Percentiles rank a stretch among this genome's conserved stretches.
Evolutionary conservation across 1,140 invertebrate genomes (phyloP).

Genomic region (Platorchestia sp.): DNA sequence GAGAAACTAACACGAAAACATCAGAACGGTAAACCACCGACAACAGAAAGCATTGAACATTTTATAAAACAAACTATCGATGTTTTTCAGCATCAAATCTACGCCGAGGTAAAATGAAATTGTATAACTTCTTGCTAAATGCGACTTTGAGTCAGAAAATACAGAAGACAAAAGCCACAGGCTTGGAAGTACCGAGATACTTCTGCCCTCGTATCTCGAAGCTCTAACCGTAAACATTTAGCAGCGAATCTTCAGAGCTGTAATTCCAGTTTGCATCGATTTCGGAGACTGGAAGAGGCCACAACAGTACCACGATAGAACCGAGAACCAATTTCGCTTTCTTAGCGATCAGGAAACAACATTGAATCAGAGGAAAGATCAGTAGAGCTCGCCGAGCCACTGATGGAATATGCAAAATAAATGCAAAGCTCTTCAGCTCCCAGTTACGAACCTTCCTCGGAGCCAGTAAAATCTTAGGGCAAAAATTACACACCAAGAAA

Average conservation of each 20-base stretch:
- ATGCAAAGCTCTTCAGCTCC: slow-evolving; percentile 39
- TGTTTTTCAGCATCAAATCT: no score
- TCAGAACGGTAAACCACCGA: not conserved
- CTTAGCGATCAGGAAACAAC: slow-evolving; percentile 26
- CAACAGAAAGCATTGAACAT: not conserved
- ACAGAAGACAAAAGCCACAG: not conserved
- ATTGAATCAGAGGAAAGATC: slow-evolving; percentile 45
- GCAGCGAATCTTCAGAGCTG: not conserved
- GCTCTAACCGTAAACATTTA: slow-evolving; percentile 18
- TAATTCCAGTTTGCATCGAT: slow-evolving; percentile 22
- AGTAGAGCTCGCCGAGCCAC: slow-evolving; percentile 18
- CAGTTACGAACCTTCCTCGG: not conserved
- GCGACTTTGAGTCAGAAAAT: not conserved
- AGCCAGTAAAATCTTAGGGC: not conserved
- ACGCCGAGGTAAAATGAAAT: no score
- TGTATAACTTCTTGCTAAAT: not conserved
- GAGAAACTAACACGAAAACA: not conserved
- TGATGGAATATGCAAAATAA: slow-evolving; percentile 46
- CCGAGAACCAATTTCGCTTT: slow-evolving; percentile 28
- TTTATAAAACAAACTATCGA: not conserved
- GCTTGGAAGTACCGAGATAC: not conserved
- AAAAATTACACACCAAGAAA: not conserved
- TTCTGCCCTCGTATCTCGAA: not conserved
- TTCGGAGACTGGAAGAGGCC: slow-evolving; percentile 32
- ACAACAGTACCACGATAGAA: slow-evolving; percentile 27